phyloP scores from a whole-genome alignment of 2,888 invertebrate species.

The Pristionchus arcanus region DNA sequence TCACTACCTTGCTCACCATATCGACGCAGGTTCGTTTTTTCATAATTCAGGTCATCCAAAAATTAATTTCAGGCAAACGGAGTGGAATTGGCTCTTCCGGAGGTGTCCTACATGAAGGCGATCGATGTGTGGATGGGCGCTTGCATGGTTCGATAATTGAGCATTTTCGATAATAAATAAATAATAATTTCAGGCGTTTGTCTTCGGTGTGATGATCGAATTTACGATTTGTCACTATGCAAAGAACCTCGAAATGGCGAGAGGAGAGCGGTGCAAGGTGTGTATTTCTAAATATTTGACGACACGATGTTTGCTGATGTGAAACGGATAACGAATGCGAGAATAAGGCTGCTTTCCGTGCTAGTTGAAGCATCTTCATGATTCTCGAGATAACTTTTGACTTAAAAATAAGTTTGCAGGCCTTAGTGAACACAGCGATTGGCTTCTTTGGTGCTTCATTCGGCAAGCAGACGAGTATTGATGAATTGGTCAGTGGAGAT shows the following conservation, averaged over 20 bases:
- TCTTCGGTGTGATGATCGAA: slow-evolving; percentile 79
- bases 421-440: slow-evolving; percentile 39
- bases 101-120: slow-evolving; percentile 78
- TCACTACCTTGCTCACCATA: slow-evolving; percentile 77
- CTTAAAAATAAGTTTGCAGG: background rate
- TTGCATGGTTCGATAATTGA: slow-evolving; percentile 71
- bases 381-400: too few species aligned
- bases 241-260: slow-evolving; percentile 68
- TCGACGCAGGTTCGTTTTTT: slow-evolving; percentile 61
- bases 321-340: background rate
- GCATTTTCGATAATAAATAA: background rate
- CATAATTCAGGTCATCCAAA: background rate
- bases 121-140: slow-evolving; percentile 78
- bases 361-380: too few species aligned
- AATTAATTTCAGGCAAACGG: slow-evolving; percentile 71
- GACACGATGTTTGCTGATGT: background rate
- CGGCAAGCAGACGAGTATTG: slow-evolving; percentile 48
- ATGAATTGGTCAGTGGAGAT: slow-evolving; percentile 28
- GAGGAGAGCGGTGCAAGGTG: slow-evolving; percentile 48
- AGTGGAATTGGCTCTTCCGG: slow-evolving; percentile 77
- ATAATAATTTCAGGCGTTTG: slow-evolving; percentile 67
- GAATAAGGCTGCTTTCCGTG: background rate
- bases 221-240: slow-evolving; percentile 78
- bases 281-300: too few species aligned
- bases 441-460: slow-evolving; percentile 28